These are phyloP conservation scores for Nerophis lumbriciformis DNA, from an alignment of 2,113 vertebrate genomes.

Conservation along the genomic window DNA sequence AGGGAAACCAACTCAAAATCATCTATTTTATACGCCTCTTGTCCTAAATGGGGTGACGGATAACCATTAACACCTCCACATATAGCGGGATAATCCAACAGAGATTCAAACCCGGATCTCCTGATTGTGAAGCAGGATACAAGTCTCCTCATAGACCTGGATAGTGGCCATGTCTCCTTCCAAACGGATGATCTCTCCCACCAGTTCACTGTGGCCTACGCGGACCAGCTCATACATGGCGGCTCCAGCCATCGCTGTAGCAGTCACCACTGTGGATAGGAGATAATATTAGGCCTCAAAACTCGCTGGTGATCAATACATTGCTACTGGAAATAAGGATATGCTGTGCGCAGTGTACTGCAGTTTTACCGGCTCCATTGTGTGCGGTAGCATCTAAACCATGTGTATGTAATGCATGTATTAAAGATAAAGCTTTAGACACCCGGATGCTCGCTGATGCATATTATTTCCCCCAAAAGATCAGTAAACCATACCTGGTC, in stretches of 20 bases:
- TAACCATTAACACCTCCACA: too few species aligned
- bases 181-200: conserved; percentile 95
- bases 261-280: conserved; percentile 82
- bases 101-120: too few species aligned
- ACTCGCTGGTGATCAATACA: not conserved
- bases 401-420: too few species aligned
- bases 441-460: not conserved
- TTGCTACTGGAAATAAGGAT: too few species aligned
- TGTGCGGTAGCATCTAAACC: too few species aligned
- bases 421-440: not conserved
- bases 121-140: conserved; percentile 78
- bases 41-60: too few species aligned
- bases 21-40: too few species aligned
- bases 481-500: conserved; percentile 77
- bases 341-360: too few species aligned
- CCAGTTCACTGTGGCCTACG: conserved; percentile 92
- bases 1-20: conserved; percentile 60
- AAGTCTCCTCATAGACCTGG: conserved; percentile 99
- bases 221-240: conserved; percentile 98
- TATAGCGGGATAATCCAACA: too few species aligned
- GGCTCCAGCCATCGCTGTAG: conserved; percentile 91
- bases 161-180: conserved; percentile 97
- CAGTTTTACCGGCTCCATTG: too few species aligned
- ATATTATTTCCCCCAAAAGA: not conserved
- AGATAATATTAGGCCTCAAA: not conserved